Evolutionary conservation across 2,888 invertebrate species (phyloP), one percentile per base, ranked within the genome.

Genomic region (Sussaba pulchella): DNA sequence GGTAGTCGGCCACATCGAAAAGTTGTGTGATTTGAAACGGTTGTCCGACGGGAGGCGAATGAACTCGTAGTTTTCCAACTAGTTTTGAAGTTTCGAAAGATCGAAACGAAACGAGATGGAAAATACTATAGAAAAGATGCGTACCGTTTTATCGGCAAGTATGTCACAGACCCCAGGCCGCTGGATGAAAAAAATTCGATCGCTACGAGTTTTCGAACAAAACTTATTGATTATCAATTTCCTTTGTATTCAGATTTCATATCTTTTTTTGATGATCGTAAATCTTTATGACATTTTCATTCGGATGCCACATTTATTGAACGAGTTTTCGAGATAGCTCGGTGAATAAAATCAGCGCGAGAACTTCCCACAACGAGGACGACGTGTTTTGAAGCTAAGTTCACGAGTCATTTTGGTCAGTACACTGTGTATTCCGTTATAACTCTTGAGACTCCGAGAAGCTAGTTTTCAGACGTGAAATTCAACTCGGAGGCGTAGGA

Each of bases 381-480:
- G 6, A 31, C 31, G 6, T 31, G 31, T 31, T 31, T 31, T 31
- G 21, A 63, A 63, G 10, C 43, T 26, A n/a, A 26, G 63, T 43
- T 47, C 47, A 19, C 26, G n/a, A 36, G 19, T 26, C 26, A 61
- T 43, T 24, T 39, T 6, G 14, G 19, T 64, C 41, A 1, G 52
- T 10, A 14, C 45, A n/a, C 9, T 47, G 19, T 63, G 36, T 72
- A 61, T 43, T n/a, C 24, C 57, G 14, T 57, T 57, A 57, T 61
- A 31, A 21, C n/a, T 66, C 57, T 41, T 21, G n/a, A 69, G 26
- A 19, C 57, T 70, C n/a, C 36, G 66, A 6, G 9, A 10, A 36
- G 36, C 26, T 64, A 50, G 61, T 66, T 79, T 74, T 52, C 50
- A 43, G 47, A 67, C 41, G 24, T 47, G 45, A 72, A 81, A 78